Evolutionary conservation across 2,113 vertebrate species (phyloP), one percentile per base, ranked within the genome.

Genomic region (Rhombomys opimus): DNA sequence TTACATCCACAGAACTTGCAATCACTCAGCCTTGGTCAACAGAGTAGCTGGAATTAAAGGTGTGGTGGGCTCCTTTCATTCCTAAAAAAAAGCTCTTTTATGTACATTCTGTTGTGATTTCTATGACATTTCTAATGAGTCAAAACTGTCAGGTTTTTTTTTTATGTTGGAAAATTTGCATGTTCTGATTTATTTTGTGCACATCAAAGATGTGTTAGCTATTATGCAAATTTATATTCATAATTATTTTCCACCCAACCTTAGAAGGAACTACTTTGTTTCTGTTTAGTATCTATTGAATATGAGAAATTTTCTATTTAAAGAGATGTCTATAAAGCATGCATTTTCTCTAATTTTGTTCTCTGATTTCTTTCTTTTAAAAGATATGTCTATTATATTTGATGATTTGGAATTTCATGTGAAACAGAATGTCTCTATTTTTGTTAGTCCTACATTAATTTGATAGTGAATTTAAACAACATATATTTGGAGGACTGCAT

Each of bases 241-340:
- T 81, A 57, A 75, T 85, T 89, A 72, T 63, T 93, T 92, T 80
- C 32, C 7, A 84, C 63, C 10, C 92, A 76, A 89, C n/a, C 7
- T 72, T 82, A 61, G 2, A 68, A 72, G 17, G 41, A 22, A 73
- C 17, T 77, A 17, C 20, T 76, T 95, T 15, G 27, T 82, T 89
- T 89, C 50, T 13, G 68, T 65, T 23, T 73, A 41, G 3, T 5
- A 41, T 84, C 27, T 78, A 46, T 90, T 90, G n/a, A 89, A 57
- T 65, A 14, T 68, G 46, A 78, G 23, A 96, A 88, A 84, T 72
- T 3, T 52, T 4, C 5, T 57, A 30, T 78, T 88, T 46, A 90
- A 75, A 75, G 22, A 15, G n/a, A 65, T 84, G 46, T 4, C 4
- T 68, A 0, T 23, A 14, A 67, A 87, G 1, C 70, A 18, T 81